Base-by-base conservation (phyloP, 2,888 invertebrate genomes). In the Epistrophe grossulariae region DNA sequence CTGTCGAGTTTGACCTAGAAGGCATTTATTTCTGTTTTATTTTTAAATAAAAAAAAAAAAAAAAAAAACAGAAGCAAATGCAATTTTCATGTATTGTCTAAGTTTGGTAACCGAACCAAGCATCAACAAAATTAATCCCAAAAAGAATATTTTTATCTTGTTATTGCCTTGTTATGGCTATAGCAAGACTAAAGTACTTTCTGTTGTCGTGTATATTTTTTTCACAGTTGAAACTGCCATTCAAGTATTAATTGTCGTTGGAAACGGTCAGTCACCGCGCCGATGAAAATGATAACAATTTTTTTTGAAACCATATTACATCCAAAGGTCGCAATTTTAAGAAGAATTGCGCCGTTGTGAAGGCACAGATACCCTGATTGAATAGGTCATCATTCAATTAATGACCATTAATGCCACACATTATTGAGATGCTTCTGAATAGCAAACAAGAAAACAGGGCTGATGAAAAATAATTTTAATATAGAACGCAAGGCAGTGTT, bases 301-400 rank as follows among this genome's bases (percentile, higher is more conserved):
- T 45, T n/a, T 24, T 64, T 15, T 43, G n/a, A n/a, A n/a, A n/a
- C 48, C 7, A 45, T 45, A 45, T 45, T 55, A 15, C 45, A 68
- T 35, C 45, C 35, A 72, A 68, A 78, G 78, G 72, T 82, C 66
- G 72, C 38, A 17, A 38, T 35, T 73, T 66, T 59, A 28, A 48
- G 70, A 19, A 57, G 17, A 68, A 80, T 52, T 73, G 38, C 52
- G 62, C 68, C 19, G 74, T 76, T 76, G 76, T 79, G 79, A 60
- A 72, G 82, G 82, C 71, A 72, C 31, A 80, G 73, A 84, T 71
- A 68, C 19, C 48, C 71, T 80, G 80, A 84, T 77, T 80, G 84
- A 80, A 80, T 80, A 77, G 84, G 84, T 84, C 84, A 84, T 84
- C 84, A 84, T 72, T 76, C 84, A 84, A 84, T 84, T 84, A 84